A percentile compares a stretch with the other conserved stretches of the same genome.
Evolutionary conservation across 2,888 invertebrate species (phyloP).

Genomic region (Diadegma fenestrale): DNA sequence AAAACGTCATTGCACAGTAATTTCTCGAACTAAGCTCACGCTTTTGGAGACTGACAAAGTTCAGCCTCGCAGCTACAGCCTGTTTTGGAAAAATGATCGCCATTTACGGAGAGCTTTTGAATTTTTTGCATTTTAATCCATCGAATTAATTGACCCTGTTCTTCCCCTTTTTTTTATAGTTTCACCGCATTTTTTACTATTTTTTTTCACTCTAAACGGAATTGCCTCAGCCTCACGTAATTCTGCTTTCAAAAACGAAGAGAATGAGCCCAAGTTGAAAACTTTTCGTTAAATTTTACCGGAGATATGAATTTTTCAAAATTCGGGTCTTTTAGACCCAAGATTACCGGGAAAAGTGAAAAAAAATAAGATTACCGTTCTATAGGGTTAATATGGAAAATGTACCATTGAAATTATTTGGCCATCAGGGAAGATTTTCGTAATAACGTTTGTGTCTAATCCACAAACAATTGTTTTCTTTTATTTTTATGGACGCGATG

Average conservation of each 20-base stretch:
- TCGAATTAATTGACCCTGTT: too few relatives aligned
- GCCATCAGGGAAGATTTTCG: background rate
- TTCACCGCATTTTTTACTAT: too few relatives aligned
- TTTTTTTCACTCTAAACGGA: too few relatives aligned
- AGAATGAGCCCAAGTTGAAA: too few relatives aligned
- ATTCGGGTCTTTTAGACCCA: too few relatives aligned
- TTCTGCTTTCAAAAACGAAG: too few relatives aligned
- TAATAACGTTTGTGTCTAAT: background rate
- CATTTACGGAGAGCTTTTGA: background rate
- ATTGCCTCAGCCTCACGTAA: too few relatives aligned
- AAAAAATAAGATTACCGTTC: too few relatives aligned
- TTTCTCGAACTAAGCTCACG: constrained; percentile 30
- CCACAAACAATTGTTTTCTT: background rate
- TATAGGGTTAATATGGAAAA: background rate
- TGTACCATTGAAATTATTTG: background rate
- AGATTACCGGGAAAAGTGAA: too few relatives aligned
- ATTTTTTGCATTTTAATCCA: background rate
- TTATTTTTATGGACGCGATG: background rate
- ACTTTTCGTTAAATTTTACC: too few relatives aligned
- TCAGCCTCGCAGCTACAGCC: background rate
- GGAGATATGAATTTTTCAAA: too few relatives aligned
- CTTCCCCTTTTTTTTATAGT: too few relatives aligned
- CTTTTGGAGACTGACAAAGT: background rate
- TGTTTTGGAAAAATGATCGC: background rate
- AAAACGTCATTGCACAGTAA: constrained; percentile 52